phyloP scores from a whole-genome alignment of 2,113 vertebrate species.

The Hucho hucho region DNA sequence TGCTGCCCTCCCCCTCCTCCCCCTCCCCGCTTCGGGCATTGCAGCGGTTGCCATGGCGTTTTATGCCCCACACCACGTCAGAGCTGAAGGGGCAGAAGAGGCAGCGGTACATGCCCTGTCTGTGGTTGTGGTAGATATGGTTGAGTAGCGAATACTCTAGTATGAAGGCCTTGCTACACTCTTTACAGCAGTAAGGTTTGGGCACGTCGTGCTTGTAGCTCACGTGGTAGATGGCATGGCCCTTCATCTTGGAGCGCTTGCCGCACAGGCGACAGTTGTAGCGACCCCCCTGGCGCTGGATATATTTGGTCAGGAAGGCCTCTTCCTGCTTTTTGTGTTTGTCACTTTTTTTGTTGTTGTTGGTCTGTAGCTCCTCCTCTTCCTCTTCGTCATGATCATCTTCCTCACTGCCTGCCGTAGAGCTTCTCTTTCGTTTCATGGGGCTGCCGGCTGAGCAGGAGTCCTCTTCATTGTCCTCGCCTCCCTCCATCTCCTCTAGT shows the following conservation, averaged over 20 bases:
- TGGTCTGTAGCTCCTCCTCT: conserved; percentile 75
- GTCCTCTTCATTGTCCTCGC: background rate
- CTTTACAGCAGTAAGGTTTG: conserved; percentile 81
- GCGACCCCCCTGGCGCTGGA: conserved; percentile 74
- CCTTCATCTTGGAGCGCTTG: conserved; percentile 81
- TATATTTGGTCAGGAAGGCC: conserved; percentile 74
- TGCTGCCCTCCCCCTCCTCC: conserved; percentile 70
- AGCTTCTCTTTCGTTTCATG: conserved; percentile 22
- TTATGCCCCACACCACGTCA: conserved; percentile 82
- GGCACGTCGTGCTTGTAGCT: conserved; percentile 83
- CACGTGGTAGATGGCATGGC: conserved; percentile 80
- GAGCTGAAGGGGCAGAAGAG: conserved; percentile 83
- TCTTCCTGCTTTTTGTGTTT: conserved; percentile 71
- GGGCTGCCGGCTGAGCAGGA: background rate
- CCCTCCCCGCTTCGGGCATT: conserved; percentile 69
- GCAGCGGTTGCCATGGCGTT: conserved; percentile 84
- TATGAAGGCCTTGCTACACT: conserved; percentile 82
- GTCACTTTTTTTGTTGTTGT: background rate
- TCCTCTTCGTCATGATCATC: conserved; percentile 58
- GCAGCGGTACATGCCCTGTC: conserved; percentile 79
- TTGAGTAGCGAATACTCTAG: conserved; percentile 81
- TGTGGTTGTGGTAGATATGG: conserved; percentile 78
- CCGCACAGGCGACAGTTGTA: conserved; percentile 83
- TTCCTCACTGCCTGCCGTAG: conserved; percentile 15
- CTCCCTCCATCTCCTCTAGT: conserved; percentile 7